Percentiles rank a stretch among this genome's conserved stretches.
Conservation (phyloP, 1,140 invertebrate species). For the Bradysia coprophila region DNA sequence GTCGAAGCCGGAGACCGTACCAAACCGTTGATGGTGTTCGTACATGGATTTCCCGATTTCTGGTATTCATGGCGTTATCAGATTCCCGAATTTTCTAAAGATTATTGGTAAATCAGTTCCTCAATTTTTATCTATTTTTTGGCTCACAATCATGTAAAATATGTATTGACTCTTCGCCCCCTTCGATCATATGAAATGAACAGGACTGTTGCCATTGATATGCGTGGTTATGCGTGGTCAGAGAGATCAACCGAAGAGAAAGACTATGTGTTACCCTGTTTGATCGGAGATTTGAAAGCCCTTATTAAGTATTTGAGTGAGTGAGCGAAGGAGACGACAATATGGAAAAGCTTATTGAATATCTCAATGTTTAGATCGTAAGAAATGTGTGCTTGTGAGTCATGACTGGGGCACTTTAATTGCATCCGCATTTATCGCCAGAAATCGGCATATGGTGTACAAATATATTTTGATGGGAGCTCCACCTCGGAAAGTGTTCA, state of each 20-base stretch:
- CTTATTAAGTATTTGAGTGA: slow-evolving; percentile 36
- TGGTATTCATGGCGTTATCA: slow-evolving; percentile 26
- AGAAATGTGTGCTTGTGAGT: slow-evolving; percentile 36
- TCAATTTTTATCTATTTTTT: too few species aligned
- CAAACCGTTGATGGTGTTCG: slow-evolving; percentile 41
- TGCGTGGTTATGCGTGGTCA: slow-evolving; percentile 48
- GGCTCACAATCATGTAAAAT: too few species aligned
- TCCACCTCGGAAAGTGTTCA: slow-evolving; percentile 29
- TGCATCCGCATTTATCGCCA: slow-evolving; percentile 29
- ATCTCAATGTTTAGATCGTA: slow-evolving; percentile 18
- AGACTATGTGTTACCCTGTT: slow-evolving; percentile 29
- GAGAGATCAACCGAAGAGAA: slow-evolving; percentile 36
- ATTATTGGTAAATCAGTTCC: background rate
- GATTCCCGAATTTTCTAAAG: background rate
- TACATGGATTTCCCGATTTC: slow-evolving; percentile 52
- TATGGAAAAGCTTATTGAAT: background rate
- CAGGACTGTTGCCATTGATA: slow-evolving; percentile 46
- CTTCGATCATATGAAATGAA: too few species aligned
- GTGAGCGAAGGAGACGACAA: slow-evolving; percentile 13
- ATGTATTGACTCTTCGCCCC: too few species aligned
- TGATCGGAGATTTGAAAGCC: slow-evolving; percentile 39
- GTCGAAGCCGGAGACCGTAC: slow-evolving; percentile 36
- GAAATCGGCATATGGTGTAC: slow-evolving; percentile 35
- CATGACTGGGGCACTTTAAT: slow-evolving; percentile 55
- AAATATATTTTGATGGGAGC: slow-evolving; percentile 35